Percentiles rank a stretch among this genome's conserved stretches.
phyloP scores from a whole-genome alignment of 2,888 invertebrate species.

The Nomada ferruginata region DNA sequence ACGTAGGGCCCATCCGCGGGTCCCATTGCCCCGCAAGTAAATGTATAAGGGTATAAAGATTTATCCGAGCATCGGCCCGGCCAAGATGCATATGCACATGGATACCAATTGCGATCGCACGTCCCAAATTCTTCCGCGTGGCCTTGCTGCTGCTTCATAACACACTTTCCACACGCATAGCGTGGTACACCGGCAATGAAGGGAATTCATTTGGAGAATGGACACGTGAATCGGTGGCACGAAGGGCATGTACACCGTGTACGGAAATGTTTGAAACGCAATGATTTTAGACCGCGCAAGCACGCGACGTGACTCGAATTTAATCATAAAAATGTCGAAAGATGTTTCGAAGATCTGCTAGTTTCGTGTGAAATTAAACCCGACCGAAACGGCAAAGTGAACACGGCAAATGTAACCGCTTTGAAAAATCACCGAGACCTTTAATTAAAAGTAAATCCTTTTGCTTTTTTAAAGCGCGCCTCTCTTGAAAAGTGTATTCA shows the following conservation, averaged over 20 bases:
- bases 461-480: constrained; percentile 12
- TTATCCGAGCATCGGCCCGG: neutral
- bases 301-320: constrained; percentile 1
- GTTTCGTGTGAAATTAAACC: constrained; percentile 40
- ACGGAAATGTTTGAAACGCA: too few species aligned
- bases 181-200: neutral
- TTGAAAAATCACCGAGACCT: constrained; percentile 48
- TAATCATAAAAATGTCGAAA: neutral
- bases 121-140: neutral
- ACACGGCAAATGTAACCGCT: constrained; percentile 24
- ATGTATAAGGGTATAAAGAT: neutral
- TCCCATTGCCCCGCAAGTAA: neutral
- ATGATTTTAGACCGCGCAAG: too few species aligned
- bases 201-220: neutral
- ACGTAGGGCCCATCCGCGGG: too few species aligned
- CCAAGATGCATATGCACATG: constrained; percentile 21
- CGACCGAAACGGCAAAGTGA: constrained; percentile 11
- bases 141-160: too few species aligned
- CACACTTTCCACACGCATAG: too few species aligned
- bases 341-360: neutral
- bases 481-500: constrained; percentile 28
- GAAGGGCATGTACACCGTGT: too few species aligned
- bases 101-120: too few species aligned
- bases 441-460: constrained; percentile 62
- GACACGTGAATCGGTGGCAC: neutral